phyloP scores from a whole-genome alignment of 2,113 vertebrate genomes.

The Polypterus senegalus region DNA sequence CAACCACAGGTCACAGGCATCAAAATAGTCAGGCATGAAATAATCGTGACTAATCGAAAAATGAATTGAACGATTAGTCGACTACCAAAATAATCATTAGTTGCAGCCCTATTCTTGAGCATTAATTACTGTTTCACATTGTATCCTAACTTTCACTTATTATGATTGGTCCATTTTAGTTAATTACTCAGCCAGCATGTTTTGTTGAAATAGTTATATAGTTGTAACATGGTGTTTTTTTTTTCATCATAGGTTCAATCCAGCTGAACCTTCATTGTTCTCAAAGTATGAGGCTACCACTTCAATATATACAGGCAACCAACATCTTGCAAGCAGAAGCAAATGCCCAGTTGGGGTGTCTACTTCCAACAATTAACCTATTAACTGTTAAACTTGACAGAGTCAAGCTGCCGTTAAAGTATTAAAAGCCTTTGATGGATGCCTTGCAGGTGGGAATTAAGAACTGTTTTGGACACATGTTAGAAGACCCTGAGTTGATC shows the following conservation, averaged over 20 bases:
- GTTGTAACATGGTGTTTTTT: too few species aligned
- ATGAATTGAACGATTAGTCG: too few species aligned
- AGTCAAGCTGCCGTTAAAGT: constrained; percentile 18
- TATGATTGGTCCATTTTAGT: too few species aligned
- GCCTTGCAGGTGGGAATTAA: constrained; percentile 13
- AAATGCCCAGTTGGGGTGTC: constrained; percentile 20
- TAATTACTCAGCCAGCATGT: too few species aligned
- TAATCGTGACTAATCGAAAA: too few species aligned
- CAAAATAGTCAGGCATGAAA: too few species aligned
- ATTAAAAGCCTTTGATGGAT: constrained; percentile 20
- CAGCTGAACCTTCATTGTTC: constrained; percentile 14
- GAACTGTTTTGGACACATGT: constrained; percentile 17
- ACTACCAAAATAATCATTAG: too few species aligned
- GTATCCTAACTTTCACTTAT: too few species aligned
- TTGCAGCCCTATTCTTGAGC: too few species aligned
- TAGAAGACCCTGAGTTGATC: constrained; percentile 16
- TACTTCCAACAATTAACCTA: constrained; percentile 19
- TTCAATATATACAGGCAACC: constrained; percentile 14
- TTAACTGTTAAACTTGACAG: constrained; percentile 16
- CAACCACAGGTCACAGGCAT: too few species aligned
- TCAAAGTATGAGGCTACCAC: constrained; percentile 16
- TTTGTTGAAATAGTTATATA: too few species aligned
- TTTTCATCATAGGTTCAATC: constrained; percentile 16
- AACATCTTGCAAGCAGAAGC: constrained; percentile 18
- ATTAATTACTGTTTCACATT: too few species aligned